phyloP scores from a whole-genome alignment of 2,113 vertebrate species.

The Xyrauchen texanus region DNA sequence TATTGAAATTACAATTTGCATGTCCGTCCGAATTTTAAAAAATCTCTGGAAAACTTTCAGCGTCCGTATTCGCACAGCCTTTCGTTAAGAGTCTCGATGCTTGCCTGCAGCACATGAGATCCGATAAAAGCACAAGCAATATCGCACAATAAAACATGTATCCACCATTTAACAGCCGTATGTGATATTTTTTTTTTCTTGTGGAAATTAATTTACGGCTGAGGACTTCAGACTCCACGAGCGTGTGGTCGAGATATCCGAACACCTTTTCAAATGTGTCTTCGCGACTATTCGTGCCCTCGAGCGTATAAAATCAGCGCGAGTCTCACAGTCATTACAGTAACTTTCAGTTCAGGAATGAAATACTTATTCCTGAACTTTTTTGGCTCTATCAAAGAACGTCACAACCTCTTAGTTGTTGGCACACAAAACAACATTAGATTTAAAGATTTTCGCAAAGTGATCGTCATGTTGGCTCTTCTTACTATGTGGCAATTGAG shows the following conservation, averaged over 20 bases:
- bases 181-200: too few species aligned
- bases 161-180: not conserved
- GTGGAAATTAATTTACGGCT: too few species aligned
- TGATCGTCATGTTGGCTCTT: not conserved
- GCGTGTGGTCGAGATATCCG: too few species aligned
- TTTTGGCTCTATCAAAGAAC: not conserved
- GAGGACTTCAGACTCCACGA: too few species aligned
- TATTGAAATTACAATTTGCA: not conserved
- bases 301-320: not conserved
- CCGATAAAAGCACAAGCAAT: not conserved
- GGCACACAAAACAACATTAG: not conserved
- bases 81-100: not conserved
- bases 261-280: too few species aligned
- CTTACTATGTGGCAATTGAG: not conserved
- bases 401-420: not conserved
- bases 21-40: not conserved
- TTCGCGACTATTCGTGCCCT: constrained; percentile 17
- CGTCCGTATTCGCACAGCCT: not conserved
- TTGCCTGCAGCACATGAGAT: not conserved
- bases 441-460: not conserved
- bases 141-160: not conserved
- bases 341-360: not conserved
- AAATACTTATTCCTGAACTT: constrained; percentile 5
- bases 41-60: constrained; percentile 4
- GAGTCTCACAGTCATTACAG: not conserved